Evolutionary conservation across 1,140 invertebrate genomes (phyloP).

Genomic region (Mizuhopecten yessoensis): DNA sequence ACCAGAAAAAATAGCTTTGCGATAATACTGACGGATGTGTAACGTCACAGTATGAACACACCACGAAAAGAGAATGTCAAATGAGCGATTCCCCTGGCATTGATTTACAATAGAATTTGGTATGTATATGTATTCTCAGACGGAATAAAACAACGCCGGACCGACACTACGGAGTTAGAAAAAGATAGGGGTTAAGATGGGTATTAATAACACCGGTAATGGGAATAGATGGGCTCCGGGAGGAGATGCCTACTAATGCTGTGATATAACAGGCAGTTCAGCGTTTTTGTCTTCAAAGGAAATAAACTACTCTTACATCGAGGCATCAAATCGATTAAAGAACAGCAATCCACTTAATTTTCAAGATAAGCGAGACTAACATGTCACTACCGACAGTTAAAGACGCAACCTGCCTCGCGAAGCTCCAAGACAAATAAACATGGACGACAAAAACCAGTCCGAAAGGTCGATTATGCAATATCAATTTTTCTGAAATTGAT

Average conservation of each 20-base stretch:
- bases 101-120: not conserved
- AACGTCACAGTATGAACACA: too few species aligned
- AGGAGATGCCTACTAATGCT: not conserved
- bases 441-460: too few species aligned
- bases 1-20: too few species aligned
- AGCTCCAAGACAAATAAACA: too few species aligned
- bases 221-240: not conserved
- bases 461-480: too few species aligned
- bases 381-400: not conserved
- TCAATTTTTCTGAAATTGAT: too few species aligned
- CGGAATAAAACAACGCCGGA: not conserved
- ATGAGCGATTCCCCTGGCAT: not conserved
- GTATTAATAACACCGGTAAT: not conserved
- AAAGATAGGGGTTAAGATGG: not conserved
- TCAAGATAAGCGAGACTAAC: not conserved
- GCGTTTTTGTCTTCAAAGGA: constrained; percentile 16
- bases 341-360: not conserved
- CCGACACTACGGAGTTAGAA: not conserved
- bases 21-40: too few species aligned
- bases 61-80: not conserved
- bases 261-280: not conserved
- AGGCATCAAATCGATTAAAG: constrained; percentile 17
- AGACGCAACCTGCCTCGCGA: not conserved
- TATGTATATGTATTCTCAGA: not conserved
- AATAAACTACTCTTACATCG: not conserved